Evolutionary conservation across 2,797 vertebrate genomes (phyloP), one percentile per base, ranked within the genome.

Genomic region (Mycteria americana): DNA sequence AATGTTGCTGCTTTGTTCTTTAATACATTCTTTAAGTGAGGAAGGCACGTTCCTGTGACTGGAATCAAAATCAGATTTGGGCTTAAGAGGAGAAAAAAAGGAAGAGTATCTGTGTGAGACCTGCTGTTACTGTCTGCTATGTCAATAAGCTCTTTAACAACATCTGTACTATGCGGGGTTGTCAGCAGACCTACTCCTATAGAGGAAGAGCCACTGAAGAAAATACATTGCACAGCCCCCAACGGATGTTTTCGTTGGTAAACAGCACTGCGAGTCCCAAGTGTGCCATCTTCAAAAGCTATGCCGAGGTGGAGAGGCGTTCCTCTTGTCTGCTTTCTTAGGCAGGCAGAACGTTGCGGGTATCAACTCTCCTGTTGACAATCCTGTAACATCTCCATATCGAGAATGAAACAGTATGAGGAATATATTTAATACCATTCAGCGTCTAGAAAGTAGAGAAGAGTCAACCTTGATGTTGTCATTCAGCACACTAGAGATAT

Each of bases 301-400:
- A 6, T 1, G 60, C 41, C 60, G 6, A 7, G 30, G 24, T 3
- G 18, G 12, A 57, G n/a, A 10, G 9, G 18, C 3, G 12, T 18
- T 56, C 48, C 14, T 28, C 48, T 18, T 5, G 11, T 22, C 72
- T n/a, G 1, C 60, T 21, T n/a, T 10, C 63, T 39, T 4, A 46
- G 50, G 41, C 35, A 56, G 27, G 51, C 43, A 31, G 50, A 68
- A 53, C 3, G 0, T 15, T 2, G 41, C 0, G 6, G 48, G 9
- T 21, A 48, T 5, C 4, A 0, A 19, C 24, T 45, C 41, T 50
- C 27, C 35, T 11, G 33, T 1, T 25, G 14, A 51, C 30, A 59
- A 30, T 6, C 31, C 18, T 0, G 1, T n/a, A 70, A 45, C 30
- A 27, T 31, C 51, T 33, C 31, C 18, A 0, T 11, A 56, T 18